Percentiles rank a stretch among this genome's conserved stretches.
These are phyloP conservation scores for Nephrotoma appendiculata DNA, from an alignment of 2,888 invertebrate species.

Conservation along the genomic window DNA sequence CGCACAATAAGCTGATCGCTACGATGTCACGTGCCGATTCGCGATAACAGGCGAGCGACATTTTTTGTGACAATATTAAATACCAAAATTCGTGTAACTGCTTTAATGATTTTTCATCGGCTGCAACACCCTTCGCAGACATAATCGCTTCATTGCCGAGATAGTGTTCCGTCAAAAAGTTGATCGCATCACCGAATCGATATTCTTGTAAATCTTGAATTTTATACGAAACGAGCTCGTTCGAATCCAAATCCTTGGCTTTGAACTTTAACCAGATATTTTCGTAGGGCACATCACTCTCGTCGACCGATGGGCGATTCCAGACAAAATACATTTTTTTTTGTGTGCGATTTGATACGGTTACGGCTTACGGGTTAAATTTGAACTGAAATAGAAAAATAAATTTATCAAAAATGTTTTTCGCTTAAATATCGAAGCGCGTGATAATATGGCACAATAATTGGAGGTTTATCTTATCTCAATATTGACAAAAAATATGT, in stretches of 20 bases:
- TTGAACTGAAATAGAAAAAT: neutral
- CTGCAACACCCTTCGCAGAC: neutral
- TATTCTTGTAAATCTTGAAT: conserved; percentile 6
- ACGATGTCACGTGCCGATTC: neutral
- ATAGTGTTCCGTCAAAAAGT: neutral
- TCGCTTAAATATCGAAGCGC: neutral
- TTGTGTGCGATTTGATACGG: neutral
- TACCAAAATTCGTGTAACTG: neutral
- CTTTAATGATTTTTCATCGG: neutral
- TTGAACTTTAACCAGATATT: neutral
- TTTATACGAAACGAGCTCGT: neutral
- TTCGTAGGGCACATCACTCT: neutral
- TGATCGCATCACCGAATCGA: conserved; percentile 2
- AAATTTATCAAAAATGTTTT: neutral
- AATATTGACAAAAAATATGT: neutral
- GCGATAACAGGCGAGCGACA: neutral
- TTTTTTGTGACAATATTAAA: neutral
- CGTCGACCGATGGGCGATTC: neutral
- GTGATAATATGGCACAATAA: neutral
- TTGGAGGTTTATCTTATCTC: neutral
- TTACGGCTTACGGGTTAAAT: neutral
- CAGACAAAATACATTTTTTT: neutral
- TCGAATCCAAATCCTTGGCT: neutral
- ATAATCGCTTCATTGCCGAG: conserved; percentile 5
- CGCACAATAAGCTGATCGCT: neutral